These are phyloP conservation scores for Phortica magna DNA, from an alignment of 2,888 invertebrate species.

Conservation along the genomic window DNA sequence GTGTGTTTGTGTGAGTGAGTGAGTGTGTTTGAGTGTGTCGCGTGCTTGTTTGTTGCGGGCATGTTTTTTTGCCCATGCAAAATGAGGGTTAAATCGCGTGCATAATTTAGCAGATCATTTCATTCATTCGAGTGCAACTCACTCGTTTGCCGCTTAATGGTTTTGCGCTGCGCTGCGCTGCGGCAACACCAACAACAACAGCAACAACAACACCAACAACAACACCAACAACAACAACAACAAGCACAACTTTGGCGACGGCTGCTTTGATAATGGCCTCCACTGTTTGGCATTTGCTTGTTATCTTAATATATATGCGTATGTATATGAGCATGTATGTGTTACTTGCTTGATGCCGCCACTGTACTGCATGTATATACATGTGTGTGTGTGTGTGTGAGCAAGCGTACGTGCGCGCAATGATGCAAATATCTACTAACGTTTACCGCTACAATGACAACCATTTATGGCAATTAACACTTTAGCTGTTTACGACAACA, in stretches of 20 bases:
- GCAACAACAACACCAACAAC: background rate
- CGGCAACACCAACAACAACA: background rate
- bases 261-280: conserved; percentile 40
- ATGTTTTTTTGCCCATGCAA: conserved; percentile 54
- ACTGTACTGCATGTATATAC: background rate
- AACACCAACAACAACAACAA: conserved; percentile 34
- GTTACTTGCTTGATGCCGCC: background rate
- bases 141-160: conserved; percentile 30
- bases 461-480: conserved; percentile 79
- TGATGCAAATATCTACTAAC: conserved; percentile 76
- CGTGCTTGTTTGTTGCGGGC: background rate
- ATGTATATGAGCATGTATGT: conserved; percentile 22
- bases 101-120: conserved; percentile 74
- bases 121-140: conserved; percentile 69
- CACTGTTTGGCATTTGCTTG: conserved; percentile 20
- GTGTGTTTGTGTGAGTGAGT: background rate
- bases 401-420: conserved; percentile 68
- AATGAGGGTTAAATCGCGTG: conserved; percentile 73
- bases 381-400: conserved; percentile 42
- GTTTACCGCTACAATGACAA: conserved; percentile 78
- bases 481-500: conserved; percentile 76
- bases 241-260: conserved; percentile 35
- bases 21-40: conserved; percentile 27
- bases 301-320: conserved; percentile 19
- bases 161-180: conserved; percentile 46